Base-by-base conservation (phyloP, 1,140 invertebrate species). In the Nasonia giraulti region DNA sequence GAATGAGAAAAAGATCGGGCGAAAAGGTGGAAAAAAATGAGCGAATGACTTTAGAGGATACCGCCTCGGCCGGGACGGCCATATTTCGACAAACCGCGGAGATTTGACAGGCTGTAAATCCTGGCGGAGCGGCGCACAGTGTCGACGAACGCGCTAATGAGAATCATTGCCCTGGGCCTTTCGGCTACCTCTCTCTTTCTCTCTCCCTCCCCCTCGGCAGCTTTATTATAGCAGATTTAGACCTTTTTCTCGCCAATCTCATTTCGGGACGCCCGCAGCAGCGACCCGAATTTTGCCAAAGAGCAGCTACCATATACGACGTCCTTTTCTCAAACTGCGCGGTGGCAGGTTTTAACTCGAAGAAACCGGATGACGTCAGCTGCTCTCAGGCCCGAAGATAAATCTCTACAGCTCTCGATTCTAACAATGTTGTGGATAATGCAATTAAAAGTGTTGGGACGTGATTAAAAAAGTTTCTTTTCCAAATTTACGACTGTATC, bases 121-220 rank as follows among this genome's bases (percentile, higher is more conserved):
- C 84, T 86, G 33, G 37, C 55, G 74, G 62, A 11, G 71, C 81
- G 23, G 31, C 50, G 79, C 76, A 76, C 84, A 77, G 82, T 88
- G 85, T 88, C 86, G 87, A 87, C 78, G 84, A 74, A 87, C 84
- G 81, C 87, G 85, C 83, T 87, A 87, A 87, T 87, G 86, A 87
- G 86, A 85, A 87, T 80, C 82, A 80, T 86, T 82, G 82, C 82
- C 80, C 78, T 73, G 82, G 69, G 78, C n/a, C 20, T 78, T 84
- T 73, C 40, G 75, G 62, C 82, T 79, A 80, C 85, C 37, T 83
- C 33, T 76, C 44, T 47, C 3, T n/a, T 12, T 55, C 10, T 37
- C 27, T 55, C 82, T 76, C 17, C 20, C 20, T 62, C 55, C 17
- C 17, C 17, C 55, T 62, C 55, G 17, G 17, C 74, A 55, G 81